Base-by-base conservation (phyloP, 2,113 vertebrate species). In the Notarius quadriscutis region DNA sequence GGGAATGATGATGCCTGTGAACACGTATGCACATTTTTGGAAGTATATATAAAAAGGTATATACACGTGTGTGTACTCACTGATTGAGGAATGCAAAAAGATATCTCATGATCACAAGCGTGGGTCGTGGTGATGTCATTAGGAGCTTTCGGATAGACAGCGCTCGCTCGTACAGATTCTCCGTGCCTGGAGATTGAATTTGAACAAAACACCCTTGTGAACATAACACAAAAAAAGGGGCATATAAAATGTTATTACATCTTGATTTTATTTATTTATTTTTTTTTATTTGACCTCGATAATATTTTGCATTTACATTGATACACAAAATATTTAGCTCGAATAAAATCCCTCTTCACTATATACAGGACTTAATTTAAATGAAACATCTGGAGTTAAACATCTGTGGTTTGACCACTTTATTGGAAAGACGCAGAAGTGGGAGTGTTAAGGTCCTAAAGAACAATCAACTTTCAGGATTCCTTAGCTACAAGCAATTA, bases 71-170 rank as follows among this genome's bases (percentile, higher is more conserved):
- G 63, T 22, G 72, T 12, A 91, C 98, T 99, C 95, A 99, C 98
- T 99, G 98, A 93, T 99, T 99, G 91, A 99, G 97, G 95, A 99
- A 99, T 92, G 98, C 97, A 30, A 99, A 99, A 92, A 99, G 96
- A 94, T 99, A 99, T 92, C 98, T 97, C 97, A 99, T 98, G 93
- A 99, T 96, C 90, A 99, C 96, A 85, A 99, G 96, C 85, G 97
- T 96, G 2, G 97, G 96, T 81, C 97, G 96, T 48, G 97, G 97
- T 92, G 98, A 94, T 58, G 96, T 97, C 87, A 98, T 94, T 86
- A 99, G 96, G 89, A 99, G 96, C 95, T 99, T 99, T 69, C 96
- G 97, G 94, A 99, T 95, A 93, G 97, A 97, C 93, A 99, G 96
- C 14, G 98, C 97, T 92, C 98, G 95, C 93, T 99, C 98, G 91